A percentile compares a stretch with the other conserved stretches of the same genome.
Evolutionary conservation across 2,113 vertebrate genomes (phyloP).

Genomic region (Phalacrocorax pelagicus): DNA sequence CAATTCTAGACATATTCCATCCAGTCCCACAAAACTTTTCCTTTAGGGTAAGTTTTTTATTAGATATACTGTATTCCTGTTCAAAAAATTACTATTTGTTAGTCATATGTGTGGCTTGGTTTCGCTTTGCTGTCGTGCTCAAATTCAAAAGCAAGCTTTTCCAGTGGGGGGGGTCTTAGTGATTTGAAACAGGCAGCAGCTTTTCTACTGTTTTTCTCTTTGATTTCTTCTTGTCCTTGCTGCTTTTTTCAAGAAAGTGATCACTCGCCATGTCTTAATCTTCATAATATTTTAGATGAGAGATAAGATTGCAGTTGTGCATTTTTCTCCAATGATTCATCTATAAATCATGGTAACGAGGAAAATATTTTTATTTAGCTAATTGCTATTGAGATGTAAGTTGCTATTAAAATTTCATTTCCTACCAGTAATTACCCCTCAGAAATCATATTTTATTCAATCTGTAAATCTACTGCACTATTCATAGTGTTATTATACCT

Average conservation of each 20-base stretch:
- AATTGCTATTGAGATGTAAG: not conserved
- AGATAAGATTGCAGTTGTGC: not conserved
- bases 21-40: not conserved
- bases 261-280: not conserved
- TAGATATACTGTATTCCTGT: not conserved
- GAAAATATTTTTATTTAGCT: constrained; percentile 8
- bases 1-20: not conserved
- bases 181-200: not conserved
- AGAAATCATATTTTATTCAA: not conserved
- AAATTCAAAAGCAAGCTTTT: not conserved
- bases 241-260: not conserved
- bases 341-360: not conserved
- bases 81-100: not conserved
- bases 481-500: not conserved
- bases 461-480: not conserved
- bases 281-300: not conserved
- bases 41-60: not conserved
- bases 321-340: not conserved
- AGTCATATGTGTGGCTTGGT: not conserved
- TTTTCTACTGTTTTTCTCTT: not conserved
- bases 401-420: not conserved
- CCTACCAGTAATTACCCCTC: not conserved
- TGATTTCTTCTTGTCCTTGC: not conserved
- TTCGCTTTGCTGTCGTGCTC: not conserved
- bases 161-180: not conserved